phyloP scores from a whole-genome alignment of 2,888 invertebrate species.

The Euproctis similis region DNA sequence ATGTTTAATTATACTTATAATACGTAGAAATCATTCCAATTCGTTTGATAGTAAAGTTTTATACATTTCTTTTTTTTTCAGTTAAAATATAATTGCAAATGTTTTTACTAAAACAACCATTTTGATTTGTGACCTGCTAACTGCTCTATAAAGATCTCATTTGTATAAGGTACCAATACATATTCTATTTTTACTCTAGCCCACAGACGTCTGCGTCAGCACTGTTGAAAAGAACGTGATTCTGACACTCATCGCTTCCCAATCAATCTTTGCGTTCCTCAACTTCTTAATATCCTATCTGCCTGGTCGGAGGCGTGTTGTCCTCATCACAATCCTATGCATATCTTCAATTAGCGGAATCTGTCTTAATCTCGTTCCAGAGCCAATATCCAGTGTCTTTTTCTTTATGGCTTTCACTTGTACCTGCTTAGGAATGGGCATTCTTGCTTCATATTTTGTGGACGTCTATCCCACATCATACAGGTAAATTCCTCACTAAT shows the following conservation, averaged over 20 bases:
- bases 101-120: no score
- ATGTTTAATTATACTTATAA: no score
- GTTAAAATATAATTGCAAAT: not conserved
- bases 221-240: constrained; percentile 77
- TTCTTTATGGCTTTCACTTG: constrained; percentile 59
- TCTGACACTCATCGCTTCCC: constrained; percentile 79
- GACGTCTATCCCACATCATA: constrained; percentile 62
- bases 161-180: no score
- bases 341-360: constrained; percentile 74
- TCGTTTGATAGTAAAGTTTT: no score
- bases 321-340: constrained; percentile 62
- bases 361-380: constrained; percentile 49
- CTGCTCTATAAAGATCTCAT: no score
- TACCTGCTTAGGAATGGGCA: constrained; percentile 63
- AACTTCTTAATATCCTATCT: constrained; percentile 74
- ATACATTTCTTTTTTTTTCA: no score
- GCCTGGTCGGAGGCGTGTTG: constrained; percentile 70
- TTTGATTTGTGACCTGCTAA: no score
- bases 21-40: no score
- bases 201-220: constrained; percentile 53
- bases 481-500: constrained; percentile 34
- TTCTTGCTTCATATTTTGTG: constrained; percentile 62
- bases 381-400: constrained; percentile 56
- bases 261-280: constrained; percentile 75
- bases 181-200: not conserved